Evolutionary conservation across 2,888 invertebrate species (phyloP).

Genomic region (Cepaea hortensis): DNA sequence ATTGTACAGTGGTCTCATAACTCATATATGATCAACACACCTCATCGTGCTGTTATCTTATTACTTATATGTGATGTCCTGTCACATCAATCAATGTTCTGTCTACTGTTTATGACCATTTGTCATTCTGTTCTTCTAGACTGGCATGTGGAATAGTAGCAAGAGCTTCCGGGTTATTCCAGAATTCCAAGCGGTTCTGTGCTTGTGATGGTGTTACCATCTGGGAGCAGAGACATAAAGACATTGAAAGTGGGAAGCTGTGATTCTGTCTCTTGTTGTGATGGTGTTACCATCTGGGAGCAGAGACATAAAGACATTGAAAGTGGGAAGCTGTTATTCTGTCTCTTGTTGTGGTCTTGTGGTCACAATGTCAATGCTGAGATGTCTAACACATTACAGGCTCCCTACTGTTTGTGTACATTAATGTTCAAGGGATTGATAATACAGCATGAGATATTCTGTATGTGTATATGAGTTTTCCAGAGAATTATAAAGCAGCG

Average conservation of each 20-base stretch:
- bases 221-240: conserved; percentile 86
- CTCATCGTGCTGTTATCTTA: too few species aligned
- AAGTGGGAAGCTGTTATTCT: conserved; percentile 16
- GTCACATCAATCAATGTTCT: too few species aligned
- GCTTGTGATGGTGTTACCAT: conserved; percentile 91
- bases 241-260: conserved; percentile 28
- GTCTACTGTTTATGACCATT: too few species aligned
- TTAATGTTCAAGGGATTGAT: too few species aligned
- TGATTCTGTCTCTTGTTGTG: conserved; percentile 79
- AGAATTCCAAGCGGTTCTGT: conserved; percentile 91
- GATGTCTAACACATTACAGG: not conserved
- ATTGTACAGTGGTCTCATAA: too few species aligned
- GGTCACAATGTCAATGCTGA: not conserved
- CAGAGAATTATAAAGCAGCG: too few species aligned
- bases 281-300: conserved; percentile 92
- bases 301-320: conserved; percentile 79
- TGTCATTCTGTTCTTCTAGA: conserved; percentile 76
- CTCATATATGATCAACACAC: too few species aligned
- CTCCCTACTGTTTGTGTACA: not conserved
- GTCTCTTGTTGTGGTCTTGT: not conserved
- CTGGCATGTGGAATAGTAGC: conserved; percentile 92
- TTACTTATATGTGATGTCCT: too few species aligned
- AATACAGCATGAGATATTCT: not conserved
- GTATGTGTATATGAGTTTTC: too few species aligned
- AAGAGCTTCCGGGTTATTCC: conserved; percentile 89